These are phyloP conservation scores for Channallabes apus DNA, from an alignment of 2,797 vertebrate species.

Conservation along the genomic window DNA sequence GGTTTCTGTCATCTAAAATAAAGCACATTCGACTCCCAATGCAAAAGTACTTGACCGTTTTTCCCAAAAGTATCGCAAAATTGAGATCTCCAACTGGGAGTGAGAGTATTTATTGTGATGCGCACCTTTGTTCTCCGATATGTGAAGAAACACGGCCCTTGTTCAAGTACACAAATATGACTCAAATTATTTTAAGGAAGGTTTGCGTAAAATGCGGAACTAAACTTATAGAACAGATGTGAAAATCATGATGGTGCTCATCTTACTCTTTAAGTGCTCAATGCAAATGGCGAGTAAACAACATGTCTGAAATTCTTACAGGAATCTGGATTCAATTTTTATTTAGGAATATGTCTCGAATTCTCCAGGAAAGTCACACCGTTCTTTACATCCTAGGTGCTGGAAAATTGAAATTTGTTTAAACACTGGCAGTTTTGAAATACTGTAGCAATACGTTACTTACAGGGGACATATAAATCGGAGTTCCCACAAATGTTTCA, in stretches of 20 bases:
- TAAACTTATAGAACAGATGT: neutral
- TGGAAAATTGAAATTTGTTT: neutral
- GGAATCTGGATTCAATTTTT: neutral
- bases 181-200: no score
- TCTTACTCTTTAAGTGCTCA: no score
- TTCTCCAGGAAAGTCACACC: neutral
- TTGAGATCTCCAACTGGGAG: no score
- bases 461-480: constrained; percentile 98
- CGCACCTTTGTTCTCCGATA: neutral
- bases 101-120: neutral
- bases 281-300: no score
- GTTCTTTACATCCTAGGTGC: neutral
- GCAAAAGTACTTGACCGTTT: no score
- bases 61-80: neutral
- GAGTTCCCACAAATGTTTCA: constrained; percentile 94
- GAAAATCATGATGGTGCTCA: neutral
- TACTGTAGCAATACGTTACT: constrained; percentile 58
- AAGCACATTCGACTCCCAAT: neutral
- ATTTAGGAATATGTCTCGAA: neutral
- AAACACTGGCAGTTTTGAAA: neutral
- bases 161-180: neutral
- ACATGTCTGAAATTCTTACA: neutral
- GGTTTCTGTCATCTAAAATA: neutral
- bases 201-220: neutral
- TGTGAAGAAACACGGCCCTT: neutral